A percentile compares a stretch with the other conserved stretches of the same genome.
Evolutionary conservation across 2,888 invertebrate species (phyloP).

Genomic region (Coecobrya sp.): DNA sequence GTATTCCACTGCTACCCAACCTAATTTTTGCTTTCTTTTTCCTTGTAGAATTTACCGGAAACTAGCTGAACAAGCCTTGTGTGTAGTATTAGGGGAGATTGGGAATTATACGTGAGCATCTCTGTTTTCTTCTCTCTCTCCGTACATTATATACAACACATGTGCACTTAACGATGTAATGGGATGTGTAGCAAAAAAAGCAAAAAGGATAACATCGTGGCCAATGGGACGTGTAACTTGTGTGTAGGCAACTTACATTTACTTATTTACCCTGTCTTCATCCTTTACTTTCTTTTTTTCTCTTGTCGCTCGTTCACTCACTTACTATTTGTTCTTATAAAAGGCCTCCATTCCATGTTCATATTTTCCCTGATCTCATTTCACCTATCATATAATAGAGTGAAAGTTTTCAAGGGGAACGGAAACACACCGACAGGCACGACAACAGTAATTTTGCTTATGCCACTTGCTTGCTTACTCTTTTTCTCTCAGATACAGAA

Average conservation of each 20-base stretch:
- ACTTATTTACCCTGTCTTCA: background rate
- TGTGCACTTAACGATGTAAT: slow-evolving; percentile 44
- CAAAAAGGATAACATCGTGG: background rate
- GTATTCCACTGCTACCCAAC: slow-evolving; percentile 1
- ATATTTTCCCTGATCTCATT: slow-evolving; percentile 35
- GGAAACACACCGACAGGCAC: background rate
- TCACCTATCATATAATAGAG: slow-evolving; percentile 5
- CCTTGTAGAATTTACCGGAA: slow-evolving; percentile 43
- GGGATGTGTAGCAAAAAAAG: slow-evolving; percentile 6
- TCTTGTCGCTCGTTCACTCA: too few relatives aligned
- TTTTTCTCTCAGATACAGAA: background rate
- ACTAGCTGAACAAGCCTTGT: slow-evolving; percentile 27
- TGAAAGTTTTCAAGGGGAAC: slow-evolving; percentile 27
- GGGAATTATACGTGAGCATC: slow-evolving; percentile 1
- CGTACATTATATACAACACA: background rate
- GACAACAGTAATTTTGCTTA: background rate
- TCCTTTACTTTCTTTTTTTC: background rate
- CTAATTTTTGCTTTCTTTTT: slow-evolving; percentile 33
- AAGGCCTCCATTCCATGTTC: too few relatives aligned
- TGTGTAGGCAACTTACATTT: slow-evolving; percentile 26
- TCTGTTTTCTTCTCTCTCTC: background rate
- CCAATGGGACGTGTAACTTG: slow-evolving; percentile 56
- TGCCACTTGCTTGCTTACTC: background rate
- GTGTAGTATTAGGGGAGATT: slow-evolving; percentile 26
- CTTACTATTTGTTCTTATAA: background rate